phyloP scores from a whole-genome alignment of 2,113 vertebrate species.

The Acrocephalus arundinaceus region DNA sequence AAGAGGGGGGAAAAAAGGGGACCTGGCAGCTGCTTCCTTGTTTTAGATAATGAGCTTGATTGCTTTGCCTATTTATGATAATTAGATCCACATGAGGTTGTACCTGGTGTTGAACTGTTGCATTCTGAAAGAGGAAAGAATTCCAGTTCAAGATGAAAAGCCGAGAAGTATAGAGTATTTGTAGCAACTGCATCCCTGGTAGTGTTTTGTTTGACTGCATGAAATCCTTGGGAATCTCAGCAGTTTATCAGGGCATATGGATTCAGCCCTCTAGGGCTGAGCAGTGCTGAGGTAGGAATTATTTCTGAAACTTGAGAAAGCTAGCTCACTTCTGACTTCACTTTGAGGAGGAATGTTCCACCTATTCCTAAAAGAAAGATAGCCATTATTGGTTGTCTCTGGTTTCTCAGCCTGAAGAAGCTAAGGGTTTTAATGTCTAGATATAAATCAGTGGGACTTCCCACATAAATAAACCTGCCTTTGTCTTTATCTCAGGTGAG shows the following conservation, averaged over 20 bases:
- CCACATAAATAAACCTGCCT: background rate
- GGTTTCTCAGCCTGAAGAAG: background rate
- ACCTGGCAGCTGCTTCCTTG: background rate
- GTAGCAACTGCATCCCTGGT: background rate
- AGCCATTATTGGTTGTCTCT: background rate
- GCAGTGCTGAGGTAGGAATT: background rate
- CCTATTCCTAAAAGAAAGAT: background rate
- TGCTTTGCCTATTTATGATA: background rate
- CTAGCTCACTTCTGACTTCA: background rate
- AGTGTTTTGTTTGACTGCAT: background rate
- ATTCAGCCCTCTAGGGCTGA: too few species aligned
- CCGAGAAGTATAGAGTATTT: background rate
- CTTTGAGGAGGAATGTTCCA: background rate
- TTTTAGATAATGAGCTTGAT: background rate
- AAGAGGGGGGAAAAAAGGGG: accelerated
- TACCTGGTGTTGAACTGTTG: background rate
- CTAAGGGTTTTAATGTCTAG: background rate
- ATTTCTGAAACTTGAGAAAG: background rate
- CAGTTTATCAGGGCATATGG: background rate
- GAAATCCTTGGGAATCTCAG: background rate
- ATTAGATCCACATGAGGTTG: background rate
- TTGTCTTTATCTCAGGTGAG: background rate
- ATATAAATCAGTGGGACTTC: background rate
- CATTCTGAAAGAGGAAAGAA: background rate
- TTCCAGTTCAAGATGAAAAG: background rate